phyloP scores from a whole-genome alignment of 2,113 vertebrate genomes.

The Tympanuchus pallidicinctus region DNA sequence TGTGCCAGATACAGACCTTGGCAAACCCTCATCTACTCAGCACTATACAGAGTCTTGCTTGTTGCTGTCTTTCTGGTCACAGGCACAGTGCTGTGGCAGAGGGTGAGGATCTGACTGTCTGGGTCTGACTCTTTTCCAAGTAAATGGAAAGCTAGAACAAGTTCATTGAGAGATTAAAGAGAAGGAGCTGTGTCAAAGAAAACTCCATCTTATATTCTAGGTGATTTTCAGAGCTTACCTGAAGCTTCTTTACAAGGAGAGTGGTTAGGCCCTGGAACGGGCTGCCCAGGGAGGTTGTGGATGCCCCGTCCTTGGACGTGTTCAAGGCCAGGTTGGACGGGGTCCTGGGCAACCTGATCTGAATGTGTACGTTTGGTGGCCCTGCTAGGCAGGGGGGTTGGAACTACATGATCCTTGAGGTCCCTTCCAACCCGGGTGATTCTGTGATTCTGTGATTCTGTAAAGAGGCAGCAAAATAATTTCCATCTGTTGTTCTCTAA shows the following conservation, averaged over 20 bases:
- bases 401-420: no score
- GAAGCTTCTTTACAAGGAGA: neutral
- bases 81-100: neutral
- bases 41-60: neutral
- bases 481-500: neutral
- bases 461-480: neutral
- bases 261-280: no score
- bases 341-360: no score
- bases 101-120: neutral
- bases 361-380: no score
- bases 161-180: neutral
- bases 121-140: neutral
- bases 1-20: neutral
- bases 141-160: neutral
- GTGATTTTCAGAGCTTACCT: neutral
- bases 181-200: neutral
- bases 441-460: neutral
- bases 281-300: no score
- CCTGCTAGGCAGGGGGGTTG: no score
- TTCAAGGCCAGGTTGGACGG: no score
- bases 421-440: no score
- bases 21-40: neutral
- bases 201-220: neutral
- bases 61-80: neutral
- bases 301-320: no score